phyloP scores from a whole-genome alignment of 2,113 vertebrate species.

The Zonotrichia leucophrys region DNA sequence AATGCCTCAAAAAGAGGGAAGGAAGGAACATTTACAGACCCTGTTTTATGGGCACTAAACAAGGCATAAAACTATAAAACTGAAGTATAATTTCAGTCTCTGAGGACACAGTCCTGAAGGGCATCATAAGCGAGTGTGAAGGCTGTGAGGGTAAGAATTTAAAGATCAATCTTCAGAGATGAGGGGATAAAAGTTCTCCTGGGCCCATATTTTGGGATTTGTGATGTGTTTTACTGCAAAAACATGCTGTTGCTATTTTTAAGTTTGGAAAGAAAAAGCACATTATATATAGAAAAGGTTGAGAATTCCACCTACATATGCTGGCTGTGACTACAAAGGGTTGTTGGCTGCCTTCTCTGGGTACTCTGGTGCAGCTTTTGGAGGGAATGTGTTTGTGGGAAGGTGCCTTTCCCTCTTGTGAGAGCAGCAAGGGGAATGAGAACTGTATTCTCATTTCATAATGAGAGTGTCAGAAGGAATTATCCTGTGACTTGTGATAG shows the following conservation, averaged over 20 bases:
- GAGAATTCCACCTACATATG: not conserved
- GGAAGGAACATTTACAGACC: not conserved
- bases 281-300: not conserved
- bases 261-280: not conserved
- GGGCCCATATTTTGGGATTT: not conserved
- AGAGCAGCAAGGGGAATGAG: not conserved
- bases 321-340: not conserved
- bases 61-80: too few relatives aligned
- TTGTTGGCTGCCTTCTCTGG: not conserved
- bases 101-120: not conserved
- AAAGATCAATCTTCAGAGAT: not conserved
- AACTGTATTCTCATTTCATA: not conserved
- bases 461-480: not conserved
- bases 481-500: not conserved
- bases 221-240: not conserved
- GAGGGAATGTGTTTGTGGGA: not conserved
- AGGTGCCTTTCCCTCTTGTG: not conserved
- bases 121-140: rapidly evolving
- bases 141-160: not conserved
- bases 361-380: rapidly evolving
- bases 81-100: not conserved
- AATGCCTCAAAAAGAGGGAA: not conserved
- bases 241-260: not conserved
- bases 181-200: not conserved
- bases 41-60: not conserved